phyloP scores from a whole-genome alignment of 2,888 invertebrate species.

The Dolichomitus sp. region DNA sequence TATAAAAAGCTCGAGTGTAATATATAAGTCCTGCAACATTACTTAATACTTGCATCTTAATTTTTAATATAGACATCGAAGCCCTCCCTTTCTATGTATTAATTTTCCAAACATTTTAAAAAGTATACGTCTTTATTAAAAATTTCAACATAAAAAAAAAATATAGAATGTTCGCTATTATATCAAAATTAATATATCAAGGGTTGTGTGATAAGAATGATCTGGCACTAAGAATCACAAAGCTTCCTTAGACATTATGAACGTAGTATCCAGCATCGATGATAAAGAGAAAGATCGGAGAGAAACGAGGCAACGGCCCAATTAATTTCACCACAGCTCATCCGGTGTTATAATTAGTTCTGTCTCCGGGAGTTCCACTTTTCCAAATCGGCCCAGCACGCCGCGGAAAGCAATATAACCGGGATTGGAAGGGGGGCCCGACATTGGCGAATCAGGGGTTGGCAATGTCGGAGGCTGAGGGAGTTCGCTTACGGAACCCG shows the following conservation, averaged over 20 bases:
- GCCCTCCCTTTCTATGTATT: not conserved
- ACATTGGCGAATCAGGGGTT: slow-evolving; percentile 35
- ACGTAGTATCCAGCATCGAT: not conserved
- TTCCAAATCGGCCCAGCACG: slow-evolving; percentile 75
- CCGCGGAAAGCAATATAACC: slow-evolving; percentile 76
- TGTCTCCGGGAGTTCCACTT: slow-evolving; percentile 75
- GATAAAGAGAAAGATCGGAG: slow-evolving; percentile 18
- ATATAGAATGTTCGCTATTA: too few species aligned
- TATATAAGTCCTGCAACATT: too few species aligned
- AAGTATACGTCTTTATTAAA: too few species aligned
- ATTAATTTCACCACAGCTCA: slow-evolving; percentile 65
- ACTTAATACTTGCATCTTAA: too few species aligned
- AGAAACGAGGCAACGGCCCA: slow-evolving; percentile 49
- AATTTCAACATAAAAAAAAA: not conserved
- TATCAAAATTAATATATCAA: too few species aligned
- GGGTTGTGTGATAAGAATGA: not conserved
- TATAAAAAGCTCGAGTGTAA: too few species aligned
- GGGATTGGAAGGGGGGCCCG: slow-evolving; percentile 29
- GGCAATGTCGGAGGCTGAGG: slow-evolving; percentile 35
- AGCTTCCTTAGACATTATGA: not conserved
- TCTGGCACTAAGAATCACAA: not conserved
- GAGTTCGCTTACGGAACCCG: slow-evolving; percentile 62
- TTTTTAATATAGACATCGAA: not conserved
- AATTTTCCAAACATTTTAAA: too few species aligned
- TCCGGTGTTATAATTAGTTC: slow-evolving; percentile 77